phyloP scores from a whole-genome alignment of 1,140 invertebrate species.

The Trachymyrmex cornetzi region DNA sequence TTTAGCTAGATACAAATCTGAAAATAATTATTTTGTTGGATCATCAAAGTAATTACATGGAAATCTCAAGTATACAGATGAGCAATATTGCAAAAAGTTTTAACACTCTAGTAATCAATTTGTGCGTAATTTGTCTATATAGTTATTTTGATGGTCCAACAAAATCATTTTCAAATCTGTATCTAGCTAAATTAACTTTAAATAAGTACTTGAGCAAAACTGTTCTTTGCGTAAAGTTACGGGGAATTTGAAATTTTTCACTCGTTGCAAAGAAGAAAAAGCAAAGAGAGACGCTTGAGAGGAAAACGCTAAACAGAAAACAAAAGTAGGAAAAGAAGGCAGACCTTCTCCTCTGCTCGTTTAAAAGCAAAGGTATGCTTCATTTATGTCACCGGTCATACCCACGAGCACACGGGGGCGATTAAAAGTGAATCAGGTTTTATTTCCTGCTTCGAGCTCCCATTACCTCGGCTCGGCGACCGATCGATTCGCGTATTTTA shows the following conservation, averaged over 20 bases:
- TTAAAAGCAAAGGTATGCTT: constrained; percentile 60
- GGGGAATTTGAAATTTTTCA: background rate
- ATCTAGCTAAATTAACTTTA: no score
- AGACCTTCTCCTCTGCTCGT: background rate
- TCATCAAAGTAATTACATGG: no score
- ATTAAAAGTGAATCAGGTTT: constrained; percentile 76
- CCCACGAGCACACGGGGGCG: constrained; percentile 51
- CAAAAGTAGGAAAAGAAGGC: background rate
- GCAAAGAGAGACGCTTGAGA: background rate
- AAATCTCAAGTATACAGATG: no score
- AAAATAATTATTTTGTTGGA: no score
- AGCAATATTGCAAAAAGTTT: no score
- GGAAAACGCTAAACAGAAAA: background rate
- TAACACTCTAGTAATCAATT: no score
- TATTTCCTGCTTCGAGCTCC: constrained; percentile 75
- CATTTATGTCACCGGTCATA: constrained; percentile 62
- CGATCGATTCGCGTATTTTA: constrained; percentile 52
- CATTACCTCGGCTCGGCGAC: constrained; percentile 52
- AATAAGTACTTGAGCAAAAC: no score
- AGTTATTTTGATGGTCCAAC: no score
- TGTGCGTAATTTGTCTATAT: no score
- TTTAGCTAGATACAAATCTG: no score
- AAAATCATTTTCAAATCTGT: no score
- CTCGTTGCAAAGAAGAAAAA: background rate
- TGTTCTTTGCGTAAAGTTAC: background rate